Conservation (phyloP, 30 jellyfish, hydroid and myxozoan species). For the Aurelia sp. region DNA sequence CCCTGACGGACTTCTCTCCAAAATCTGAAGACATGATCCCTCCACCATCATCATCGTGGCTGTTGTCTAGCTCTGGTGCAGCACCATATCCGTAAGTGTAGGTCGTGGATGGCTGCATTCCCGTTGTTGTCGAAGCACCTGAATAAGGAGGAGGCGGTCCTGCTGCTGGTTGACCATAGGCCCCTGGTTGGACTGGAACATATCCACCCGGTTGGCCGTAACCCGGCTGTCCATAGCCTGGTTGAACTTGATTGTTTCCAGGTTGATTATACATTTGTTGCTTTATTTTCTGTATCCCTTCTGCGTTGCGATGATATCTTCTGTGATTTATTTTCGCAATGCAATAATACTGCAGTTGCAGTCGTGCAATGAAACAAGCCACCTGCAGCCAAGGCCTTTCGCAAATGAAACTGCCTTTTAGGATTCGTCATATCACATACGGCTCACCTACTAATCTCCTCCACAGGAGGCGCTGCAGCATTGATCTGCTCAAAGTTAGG, state of each 20-base stretch:
- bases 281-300: no score
- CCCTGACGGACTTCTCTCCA: conserved; percentile 85
- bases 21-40: conserved; percentile 73
- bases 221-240: conserved; percentile 60
- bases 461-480: no score
- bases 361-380: not conserved
- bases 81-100: conserved; percentile 65
- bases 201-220: conserved; percentile 47
- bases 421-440: not conserved
- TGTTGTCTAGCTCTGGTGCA: conserved; percentile 31
- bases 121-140: conserved; percentile 40
- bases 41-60: conserved; percentile 64
- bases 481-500: no score
- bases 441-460: no score
- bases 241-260: not conserved
- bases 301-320: no score
- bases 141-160: conserved; percentile 63
- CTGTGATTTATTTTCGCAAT: no score
- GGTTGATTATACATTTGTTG: no score
- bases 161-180: conserved; percentile 29
- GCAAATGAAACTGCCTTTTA: not conserved
- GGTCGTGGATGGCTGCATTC: conserved; percentile 51
- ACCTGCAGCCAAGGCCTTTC: not conserved
- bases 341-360: no score
- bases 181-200: not conserved